Percentiles rank a stretch among this genome's conserved stretches.
These are phyloP conservation scores for Pachycephala philippinensis DNA, from an alignment of 2,113 vertebrate genomes.

Conservation along the genomic window DNA sequence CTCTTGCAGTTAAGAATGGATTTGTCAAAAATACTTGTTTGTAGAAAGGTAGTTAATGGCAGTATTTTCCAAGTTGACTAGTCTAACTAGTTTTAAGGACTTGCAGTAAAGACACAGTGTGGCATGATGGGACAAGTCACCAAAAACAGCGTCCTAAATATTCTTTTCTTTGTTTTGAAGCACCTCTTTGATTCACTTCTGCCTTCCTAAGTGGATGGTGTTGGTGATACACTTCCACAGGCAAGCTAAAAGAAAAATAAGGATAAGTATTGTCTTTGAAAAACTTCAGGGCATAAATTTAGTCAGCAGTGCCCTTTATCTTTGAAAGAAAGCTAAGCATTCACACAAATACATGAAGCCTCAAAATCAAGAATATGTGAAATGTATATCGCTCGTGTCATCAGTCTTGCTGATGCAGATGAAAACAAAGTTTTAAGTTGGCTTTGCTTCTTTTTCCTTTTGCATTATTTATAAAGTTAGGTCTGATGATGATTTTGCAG, in stretches of 20 bases:
- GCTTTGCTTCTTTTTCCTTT: not conserved
- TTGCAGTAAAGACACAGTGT: not conserved
- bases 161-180: slow-evolving; percentile 1
- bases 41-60: not conserved
- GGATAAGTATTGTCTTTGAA: not conserved
- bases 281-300: not conserved
- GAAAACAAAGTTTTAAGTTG: not conserved
- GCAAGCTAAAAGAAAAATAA: not conserved
- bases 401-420: not conserved
- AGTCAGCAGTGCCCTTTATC: not conserved
- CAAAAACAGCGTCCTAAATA: not conserved
- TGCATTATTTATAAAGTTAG: slow-evolving; percentile 33
- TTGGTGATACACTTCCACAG: not conserved
- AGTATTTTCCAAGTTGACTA: not conserved
- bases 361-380: not conserved
- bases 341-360: not conserved
- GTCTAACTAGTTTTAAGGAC: not conserved
- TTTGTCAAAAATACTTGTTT: not conserved
- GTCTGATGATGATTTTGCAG: not conserved
- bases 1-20: not conserved
- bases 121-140: not conserved
- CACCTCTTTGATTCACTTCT: not conserved
- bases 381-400: not conserved
- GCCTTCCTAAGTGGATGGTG: not conserved
- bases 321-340: not conserved